Evolutionary conservation across 2,888 invertebrate genomes (phyloP).

Genomic region (Drosophila eohydei): DNA sequence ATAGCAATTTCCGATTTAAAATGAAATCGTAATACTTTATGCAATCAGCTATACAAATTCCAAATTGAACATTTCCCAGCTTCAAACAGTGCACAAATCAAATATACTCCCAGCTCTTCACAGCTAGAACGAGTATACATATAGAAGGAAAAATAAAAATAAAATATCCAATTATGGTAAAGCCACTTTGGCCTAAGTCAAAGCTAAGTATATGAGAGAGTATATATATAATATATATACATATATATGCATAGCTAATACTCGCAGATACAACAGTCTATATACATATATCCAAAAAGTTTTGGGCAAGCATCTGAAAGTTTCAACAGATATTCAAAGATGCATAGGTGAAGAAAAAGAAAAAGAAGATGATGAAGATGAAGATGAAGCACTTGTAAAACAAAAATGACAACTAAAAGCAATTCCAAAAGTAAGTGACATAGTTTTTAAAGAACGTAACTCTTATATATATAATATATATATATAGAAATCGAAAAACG

Average conservation of each 20-base stretch:
- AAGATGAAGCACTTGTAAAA: conserved; percentile 76
- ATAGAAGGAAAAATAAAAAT: background rate
- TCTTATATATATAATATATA: conserved; percentile 46
- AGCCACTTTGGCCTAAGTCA: conserved; percentile 46
- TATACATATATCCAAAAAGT: conserved; percentile 7
- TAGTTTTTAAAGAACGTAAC: conserved; percentile 73
- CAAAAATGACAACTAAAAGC: conserved; percentile 80
- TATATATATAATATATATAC: conserved; percentile 7
- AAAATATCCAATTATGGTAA: conserved; percentile 24
- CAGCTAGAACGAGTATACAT: conserved; percentile 1
- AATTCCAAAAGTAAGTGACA: conserved; percentile 80
- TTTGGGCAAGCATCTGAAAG: conserved; percentile 29
- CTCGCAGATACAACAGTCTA: conserved; percentile 8
- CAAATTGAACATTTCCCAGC: background rate
- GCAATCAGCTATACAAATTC: background rate
- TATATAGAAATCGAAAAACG: conserved; percentile 51
- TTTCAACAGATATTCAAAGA: conserved; percentile 21
- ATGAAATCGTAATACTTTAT: background rate
- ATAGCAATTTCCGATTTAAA: background rate
- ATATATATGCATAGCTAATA: conserved; percentile 4
- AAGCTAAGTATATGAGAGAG: conserved; percentile 3
- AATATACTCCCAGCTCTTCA: conserved; percentile 1
- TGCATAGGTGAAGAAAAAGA: conserved; percentile 12
- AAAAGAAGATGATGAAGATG: conserved; percentile 27
- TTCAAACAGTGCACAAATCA: background rate